Evolutionary conservation across 35 echinoderm and acorn worm genomes (phyloP), one percentile per base, ranked within the genome.

Genomic region (Apostichopus californicus): DNA sequence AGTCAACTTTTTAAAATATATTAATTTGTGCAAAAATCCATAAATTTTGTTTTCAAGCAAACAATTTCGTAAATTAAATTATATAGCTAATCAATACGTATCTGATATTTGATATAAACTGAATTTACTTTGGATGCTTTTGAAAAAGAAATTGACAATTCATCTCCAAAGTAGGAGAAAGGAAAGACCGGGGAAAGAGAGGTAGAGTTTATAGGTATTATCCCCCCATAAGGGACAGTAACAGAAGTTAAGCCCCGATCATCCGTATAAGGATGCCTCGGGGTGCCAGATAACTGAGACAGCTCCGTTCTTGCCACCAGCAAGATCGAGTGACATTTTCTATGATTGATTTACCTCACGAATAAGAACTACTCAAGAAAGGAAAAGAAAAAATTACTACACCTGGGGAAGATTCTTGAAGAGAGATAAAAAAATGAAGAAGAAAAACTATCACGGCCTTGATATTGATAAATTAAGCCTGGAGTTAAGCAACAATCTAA

Each of bases 381-480:
- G 7, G 56, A 85, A 85, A 85, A 21, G 55, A 22, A 85, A 55
- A n/a, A 25, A 85, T 10, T 10, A 18, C 57, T 85, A 24, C 52
- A 85, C 81, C 81, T 85, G 17, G 18, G 81, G 81, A 85, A 60
- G 54, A 22, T 85, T 55, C 81, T 85, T 85, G 56, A 85, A 14
- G 34, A 46, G 34, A 46, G 34, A 46, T n/a, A 46, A 46, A 46
- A 46, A 46, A 46, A 46, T 2, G 34, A 46, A 46, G 34, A 46
- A 46, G 34, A 46, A 85, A 85, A 85, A 85, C 57, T 85, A 59
- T 59, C n/a, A 57, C 58, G 81, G 81, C 81, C 81, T 85, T 85
- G 81, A 85, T 85, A 85, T 85, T 85, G 81, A 85, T 85, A 85
- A 85, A 85, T 85, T 85, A 85, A 85, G 81, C 81, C 81, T 59